Conservation (phyloP, 2,797 vertebrate genomes). For the Choloepus didactylus region DNA sequence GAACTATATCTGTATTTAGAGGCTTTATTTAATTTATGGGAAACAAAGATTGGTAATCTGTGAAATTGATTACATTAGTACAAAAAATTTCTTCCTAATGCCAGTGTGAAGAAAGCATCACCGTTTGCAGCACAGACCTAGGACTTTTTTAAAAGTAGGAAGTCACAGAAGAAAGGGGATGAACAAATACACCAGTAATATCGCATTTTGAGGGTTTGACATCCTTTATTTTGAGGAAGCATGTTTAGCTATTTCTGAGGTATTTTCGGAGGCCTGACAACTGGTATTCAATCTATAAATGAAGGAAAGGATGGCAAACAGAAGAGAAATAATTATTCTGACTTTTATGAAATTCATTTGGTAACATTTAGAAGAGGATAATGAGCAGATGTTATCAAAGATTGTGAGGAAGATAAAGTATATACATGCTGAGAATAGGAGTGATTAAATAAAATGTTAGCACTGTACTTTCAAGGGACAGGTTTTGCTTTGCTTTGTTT, state of each 20-base stretch:
- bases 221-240: not conserved
- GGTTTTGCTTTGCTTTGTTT: slow-evolving; percentile 16
- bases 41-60: not conserved
- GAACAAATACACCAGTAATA: not conserved
- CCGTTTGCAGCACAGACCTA: not conserved
- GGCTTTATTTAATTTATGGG: slow-evolving; percentile 35
- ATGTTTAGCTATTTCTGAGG: not conserved
- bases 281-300: not conserved
- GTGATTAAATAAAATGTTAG: not conserved
- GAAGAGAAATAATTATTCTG: not conserved
- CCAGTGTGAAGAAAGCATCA: not conserved
- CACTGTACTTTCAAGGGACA: slow-evolving; percentile 7
- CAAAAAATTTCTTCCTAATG: not conserved
- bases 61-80: slow-evolving; percentile 38
- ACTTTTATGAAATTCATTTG: slow-evolving; percentile 38
- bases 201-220: not conserved
- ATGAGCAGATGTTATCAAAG: not conserved
- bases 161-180: not conserved
- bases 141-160: not conserved
- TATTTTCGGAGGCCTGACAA: not conserved
- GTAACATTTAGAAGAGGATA: slow-evolving; percentile 10
- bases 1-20: slow-evolving; percentile 16
- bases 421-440: not conserved
- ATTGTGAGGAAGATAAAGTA: not conserved
- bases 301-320: not conserved